These are phyloP conservation scores for Manacus vitellinus DNA, from an alignment of 2,113 vertebrate genomes.

Conservation along the genomic window DNA sequence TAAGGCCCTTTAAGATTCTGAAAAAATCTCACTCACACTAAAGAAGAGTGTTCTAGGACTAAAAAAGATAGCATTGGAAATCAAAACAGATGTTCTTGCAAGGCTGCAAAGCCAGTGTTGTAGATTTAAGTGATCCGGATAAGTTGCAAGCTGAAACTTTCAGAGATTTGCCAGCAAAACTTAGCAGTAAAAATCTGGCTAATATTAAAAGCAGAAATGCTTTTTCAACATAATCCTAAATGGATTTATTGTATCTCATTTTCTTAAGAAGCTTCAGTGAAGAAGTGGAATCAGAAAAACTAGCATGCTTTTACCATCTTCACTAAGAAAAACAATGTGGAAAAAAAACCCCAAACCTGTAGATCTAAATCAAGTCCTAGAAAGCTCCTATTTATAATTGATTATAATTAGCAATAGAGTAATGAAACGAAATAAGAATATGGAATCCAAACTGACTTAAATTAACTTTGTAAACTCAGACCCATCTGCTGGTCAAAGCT, in stretches of 20 bases:
- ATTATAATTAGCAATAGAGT: neutral
- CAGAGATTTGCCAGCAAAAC: slow-evolving; percentile 46
- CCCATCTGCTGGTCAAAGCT: neutral
- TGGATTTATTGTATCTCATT: slow-evolving; percentile 48
- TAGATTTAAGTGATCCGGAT: slow-evolving; percentile 24
- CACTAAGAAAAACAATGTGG: neutral
- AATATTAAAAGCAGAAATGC: slow-evolving; percentile 58
- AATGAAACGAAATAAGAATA: neutral
- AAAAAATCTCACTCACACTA: neutral
- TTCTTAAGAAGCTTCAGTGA: slow-evolving; percentile 9
- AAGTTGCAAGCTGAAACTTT: slow-evolving; percentile 51
- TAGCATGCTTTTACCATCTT: neutral
- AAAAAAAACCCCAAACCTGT: neutral
- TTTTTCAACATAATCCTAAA: slow-evolving; percentile 48
- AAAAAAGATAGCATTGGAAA: slow-evolving; percentile 13
- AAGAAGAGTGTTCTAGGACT: neutral
- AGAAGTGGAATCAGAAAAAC: slow-evolving; percentile 16
- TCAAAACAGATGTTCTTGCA: slow-evolving; percentile 47
- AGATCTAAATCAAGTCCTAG: neutral
- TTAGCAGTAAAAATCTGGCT: slow-evolving; percentile 52
- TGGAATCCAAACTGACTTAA: neutral
- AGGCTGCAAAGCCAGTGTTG: slow-evolving; percentile 27
- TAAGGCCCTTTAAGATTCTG: neutral
- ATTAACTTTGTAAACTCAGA: neutral
- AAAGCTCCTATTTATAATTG: neutral